phyloP scores from a whole-genome alignment of 1,140 invertebrate species.

The Drosophila rufa region DNA sequence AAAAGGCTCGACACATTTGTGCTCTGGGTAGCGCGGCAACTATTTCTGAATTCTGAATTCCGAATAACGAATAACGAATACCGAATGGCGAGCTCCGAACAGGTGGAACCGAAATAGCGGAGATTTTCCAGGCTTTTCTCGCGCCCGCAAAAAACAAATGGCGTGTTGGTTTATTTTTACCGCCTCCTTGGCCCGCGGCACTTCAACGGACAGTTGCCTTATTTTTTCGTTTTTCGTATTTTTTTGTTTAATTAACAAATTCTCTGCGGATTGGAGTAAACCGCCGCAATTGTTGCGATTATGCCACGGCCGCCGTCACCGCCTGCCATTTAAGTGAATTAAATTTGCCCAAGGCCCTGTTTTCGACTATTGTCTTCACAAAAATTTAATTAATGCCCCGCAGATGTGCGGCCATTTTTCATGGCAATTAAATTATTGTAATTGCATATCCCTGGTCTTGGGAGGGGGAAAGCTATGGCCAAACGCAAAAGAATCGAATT shows the following conservation, averaged over 20 bases:
- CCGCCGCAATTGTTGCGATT: constrained; percentile 37
- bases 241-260: constrained; percentile 72
- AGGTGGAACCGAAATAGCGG: constrained; percentile 72
- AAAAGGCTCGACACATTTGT: constrained; percentile 61
- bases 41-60: constrained; percentile 49
- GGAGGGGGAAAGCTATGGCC: neutral
- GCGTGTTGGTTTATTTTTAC: constrained; percentile 76
- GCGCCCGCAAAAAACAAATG: constrained; percentile 33
- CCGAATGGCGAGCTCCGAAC: constrained; percentile 36
- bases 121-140: constrained; percentile 72
- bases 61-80: constrained; percentile 2
- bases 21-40: constrained; percentile 51
- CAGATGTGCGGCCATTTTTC: constrained; percentile 49
- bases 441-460: constrained; percentile 35
- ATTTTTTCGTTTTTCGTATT: constrained; percentile 2
- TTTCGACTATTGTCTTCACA: constrained; percentile 44
- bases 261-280: constrained; percentile 46
- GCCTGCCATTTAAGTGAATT: constrained; percentile 70
- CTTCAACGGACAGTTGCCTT: constrained; percentile 24
- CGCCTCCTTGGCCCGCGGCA: constrained; percentile 48
- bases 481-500: constrained; percentile 25
- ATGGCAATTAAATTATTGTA: constrained; percentile 65
- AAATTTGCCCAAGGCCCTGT: constrained; percentile 59
- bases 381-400: constrained; percentile 61
- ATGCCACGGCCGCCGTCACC: neutral